Conservation (phyloP, 2,888 invertebrate genomes). For the Cheiracanthium punctorium region DNA sequence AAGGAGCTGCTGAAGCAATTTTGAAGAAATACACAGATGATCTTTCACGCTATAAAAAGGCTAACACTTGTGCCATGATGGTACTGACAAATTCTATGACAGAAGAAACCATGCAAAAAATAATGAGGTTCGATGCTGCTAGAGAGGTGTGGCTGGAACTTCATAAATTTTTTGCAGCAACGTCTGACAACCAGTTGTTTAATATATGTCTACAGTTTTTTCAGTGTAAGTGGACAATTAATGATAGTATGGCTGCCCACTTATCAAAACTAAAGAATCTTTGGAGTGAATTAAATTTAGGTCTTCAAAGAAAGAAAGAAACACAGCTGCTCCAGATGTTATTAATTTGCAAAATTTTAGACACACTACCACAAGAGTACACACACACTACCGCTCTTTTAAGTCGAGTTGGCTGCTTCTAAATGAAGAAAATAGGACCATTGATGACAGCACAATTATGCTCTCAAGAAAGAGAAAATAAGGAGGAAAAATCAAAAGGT, state of each 20-base stretch:
- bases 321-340: not conserved
- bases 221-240: slow-evolving; percentile 19
- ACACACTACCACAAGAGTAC: slow-evolving; percentile 21
- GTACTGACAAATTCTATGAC: slow-evolving; percentile 30
- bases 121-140: slow-evolving; percentile 22
- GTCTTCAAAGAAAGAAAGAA: not conserved
- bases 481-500: too few relatives aligned
- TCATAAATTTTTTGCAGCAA: slow-evolving; percentile 33
- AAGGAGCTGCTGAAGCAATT: not conserved
- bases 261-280: slow-evolving; percentile 41
- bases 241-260: slow-evolving; percentile 33
- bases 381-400: slow-evolving; percentile 16
- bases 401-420: slow-evolving; percentile 31
- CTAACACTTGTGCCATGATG: not conserved
- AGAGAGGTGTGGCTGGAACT: slow-evolving; percentile 23
- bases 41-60: not conserved
- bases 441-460: not conserved
- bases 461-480: too few relatives aligned
- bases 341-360: slow-evolving; percentile 22
- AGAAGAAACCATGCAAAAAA: slow-evolving; percentile 26
- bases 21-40: not conserved
- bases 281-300: slow-evolving; percentile 42
- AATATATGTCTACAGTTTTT: slow-evolving; percentile 58
- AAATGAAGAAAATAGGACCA: slow-evolving; percentile 38
- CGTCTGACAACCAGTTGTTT: slow-evolving; percentile 45